Conservation (phyloP, 2,113 vertebrate genomes). For the Colius striatus region DNA sequence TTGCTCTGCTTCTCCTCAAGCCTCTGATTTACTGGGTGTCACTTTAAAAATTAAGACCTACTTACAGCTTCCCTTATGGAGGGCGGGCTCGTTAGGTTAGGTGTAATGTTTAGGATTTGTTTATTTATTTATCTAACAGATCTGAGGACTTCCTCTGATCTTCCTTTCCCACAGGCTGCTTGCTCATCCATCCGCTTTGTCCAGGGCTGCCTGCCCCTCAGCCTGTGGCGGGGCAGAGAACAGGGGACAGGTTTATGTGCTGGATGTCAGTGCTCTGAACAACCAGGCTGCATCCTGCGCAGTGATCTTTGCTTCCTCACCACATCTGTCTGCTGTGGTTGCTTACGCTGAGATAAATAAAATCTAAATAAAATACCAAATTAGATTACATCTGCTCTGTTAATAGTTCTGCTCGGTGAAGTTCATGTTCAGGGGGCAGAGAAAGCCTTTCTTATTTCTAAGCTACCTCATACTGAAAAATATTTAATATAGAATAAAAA, state of each 20-base stretch:
- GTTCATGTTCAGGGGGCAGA: background rate
- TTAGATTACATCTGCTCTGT: background rate
- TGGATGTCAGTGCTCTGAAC: background rate
- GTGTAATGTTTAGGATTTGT: background rate
- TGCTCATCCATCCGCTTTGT: background rate
- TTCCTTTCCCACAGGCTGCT: rapidly evolving
- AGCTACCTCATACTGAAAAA: background rate
- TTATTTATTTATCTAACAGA: background rate
- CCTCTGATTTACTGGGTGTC: background rate
- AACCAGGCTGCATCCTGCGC: background rate
- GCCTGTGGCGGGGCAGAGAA: background rate
- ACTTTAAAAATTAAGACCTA: background rate
- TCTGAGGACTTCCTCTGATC: background rate
- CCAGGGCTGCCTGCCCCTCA: background rate
- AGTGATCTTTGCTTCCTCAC: background rate
- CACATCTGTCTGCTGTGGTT: background rate
- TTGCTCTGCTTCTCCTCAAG: background rate
- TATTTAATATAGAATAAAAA: background rate
- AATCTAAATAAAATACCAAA: background rate
- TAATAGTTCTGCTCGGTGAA: background rate
- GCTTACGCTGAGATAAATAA: background rate
- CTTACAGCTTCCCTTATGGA: background rate
- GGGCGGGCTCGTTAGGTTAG: rapidly evolving
- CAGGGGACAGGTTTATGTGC: background rate
- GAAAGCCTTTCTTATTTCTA: background rate